These are phyloP conservation scores for Noctilio leporinus DNA, from an alignment of 2,113 vertebrate species.

Conservation along the genomic window DNA sequence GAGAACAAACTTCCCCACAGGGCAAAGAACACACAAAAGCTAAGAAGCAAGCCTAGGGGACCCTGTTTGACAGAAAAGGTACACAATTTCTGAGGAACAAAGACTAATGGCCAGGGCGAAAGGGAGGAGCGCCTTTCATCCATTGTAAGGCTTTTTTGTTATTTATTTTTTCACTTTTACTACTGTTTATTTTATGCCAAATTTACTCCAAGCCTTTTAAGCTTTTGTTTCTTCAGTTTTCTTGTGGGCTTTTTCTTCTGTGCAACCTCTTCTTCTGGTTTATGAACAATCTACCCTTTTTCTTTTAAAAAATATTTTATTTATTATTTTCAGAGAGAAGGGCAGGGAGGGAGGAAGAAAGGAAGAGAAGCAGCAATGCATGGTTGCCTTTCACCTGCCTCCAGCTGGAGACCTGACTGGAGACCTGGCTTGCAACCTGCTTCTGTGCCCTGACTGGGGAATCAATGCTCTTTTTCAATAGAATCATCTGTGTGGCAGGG, in stretches of 20 bases:
- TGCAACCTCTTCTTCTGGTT: not conserved
- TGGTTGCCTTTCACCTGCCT: too few relatives aligned
- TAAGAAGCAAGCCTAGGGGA: not conserved
- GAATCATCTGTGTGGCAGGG: not conserved
- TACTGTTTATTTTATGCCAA: not conserved
- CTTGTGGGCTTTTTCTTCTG: too few relatives aligned
- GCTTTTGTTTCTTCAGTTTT: not conserved
- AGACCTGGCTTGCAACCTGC: too few relatives aligned
- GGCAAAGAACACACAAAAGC: not conserved
- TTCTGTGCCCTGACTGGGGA: too few relatives aligned
- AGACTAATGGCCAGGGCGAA: not conserved
- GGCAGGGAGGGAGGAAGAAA: too few relatives aligned
- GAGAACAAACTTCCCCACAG: not conserved
- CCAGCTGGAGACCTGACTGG: too few relatives aligned
- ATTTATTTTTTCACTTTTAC: not conserved
- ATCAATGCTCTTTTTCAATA: not conserved
- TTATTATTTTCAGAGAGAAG: too few relatives aligned
- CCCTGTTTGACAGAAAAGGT: not conserved
- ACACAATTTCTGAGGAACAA: not conserved
- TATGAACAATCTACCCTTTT: not conserved
- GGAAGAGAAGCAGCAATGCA: too few relatives aligned
- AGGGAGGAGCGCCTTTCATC: not conserved
- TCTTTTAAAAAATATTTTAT: too few relatives aligned
- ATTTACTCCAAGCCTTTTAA: not conserved
- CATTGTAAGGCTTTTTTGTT: not conserved